Conservation (phyloP, 2,113 vertebrate genomes). For the Microtus pennsylvanicus region DNA sequence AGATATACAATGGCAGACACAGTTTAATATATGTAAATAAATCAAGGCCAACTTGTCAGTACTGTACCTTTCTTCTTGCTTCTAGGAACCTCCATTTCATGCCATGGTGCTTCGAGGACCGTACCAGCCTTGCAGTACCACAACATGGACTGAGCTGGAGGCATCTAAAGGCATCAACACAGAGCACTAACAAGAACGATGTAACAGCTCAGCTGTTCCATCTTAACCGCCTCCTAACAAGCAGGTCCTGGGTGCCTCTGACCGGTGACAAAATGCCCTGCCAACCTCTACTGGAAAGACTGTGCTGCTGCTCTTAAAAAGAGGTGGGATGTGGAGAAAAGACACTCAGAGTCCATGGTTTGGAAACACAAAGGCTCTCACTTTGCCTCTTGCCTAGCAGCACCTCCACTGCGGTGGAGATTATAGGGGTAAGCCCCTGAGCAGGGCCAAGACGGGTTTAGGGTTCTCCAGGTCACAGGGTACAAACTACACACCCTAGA, state of each 20-base stretch:
- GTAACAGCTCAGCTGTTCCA: constrained; percentile 53
- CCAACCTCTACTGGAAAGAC: not conserved
- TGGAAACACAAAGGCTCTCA: not conserved
- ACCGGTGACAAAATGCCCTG: constrained; percentile 8
- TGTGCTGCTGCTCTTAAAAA: not conserved
- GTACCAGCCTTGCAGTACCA: constrained; percentile 73
- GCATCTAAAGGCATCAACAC: constrained; percentile 78
- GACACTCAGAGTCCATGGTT: not conserved
- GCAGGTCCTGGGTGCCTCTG: not conserved
- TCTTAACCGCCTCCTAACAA: constrained; percentile 51
- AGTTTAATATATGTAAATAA: constrained; percentile 63
- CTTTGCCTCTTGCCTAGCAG: not conserved
- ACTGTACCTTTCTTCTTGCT: constrained; percentile 81
- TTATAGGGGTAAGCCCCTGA: not conserved
- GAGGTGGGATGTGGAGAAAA: not conserved
- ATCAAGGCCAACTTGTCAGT: constrained; percentile 60
- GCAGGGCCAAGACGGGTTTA: not conserved
- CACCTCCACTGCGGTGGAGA: not conserved
- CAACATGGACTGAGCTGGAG: constrained; percentile 79
- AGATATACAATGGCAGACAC: constrained; percentile 52
- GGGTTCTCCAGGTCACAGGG: not conserved
- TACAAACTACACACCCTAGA: not conserved
- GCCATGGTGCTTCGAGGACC: constrained; percentile 75
- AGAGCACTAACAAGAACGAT: constrained; percentile 76
- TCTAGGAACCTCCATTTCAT: constrained; percentile 81